Evolutionary conservation across 2,113 vertebrate species (phyloP), one percentile per base, ranked within the genome.

Genomic region (Nyctibius bracteatus): DNA sequence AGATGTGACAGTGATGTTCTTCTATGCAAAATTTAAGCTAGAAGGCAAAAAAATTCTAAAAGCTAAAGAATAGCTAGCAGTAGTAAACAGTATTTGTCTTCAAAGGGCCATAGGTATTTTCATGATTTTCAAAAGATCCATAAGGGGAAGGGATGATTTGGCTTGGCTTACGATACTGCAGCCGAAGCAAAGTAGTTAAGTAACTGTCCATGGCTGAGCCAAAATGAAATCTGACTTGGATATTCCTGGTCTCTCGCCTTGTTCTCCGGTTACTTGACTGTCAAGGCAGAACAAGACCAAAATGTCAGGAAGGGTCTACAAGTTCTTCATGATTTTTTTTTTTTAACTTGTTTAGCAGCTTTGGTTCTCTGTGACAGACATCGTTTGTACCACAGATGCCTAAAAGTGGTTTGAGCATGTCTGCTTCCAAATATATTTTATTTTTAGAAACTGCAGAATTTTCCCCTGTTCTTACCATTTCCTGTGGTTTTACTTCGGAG

Each of bases 371-470:
- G 68, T 17, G 24, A 85, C 49, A 80, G 90, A 65, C 70, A 59
- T 33, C 0, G 0, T 57, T 95, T 90, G 47, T 94, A 71, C 68
- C 65, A 37, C 22, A 37, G 43, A 86, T 73, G 37, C 25, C 21
- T 81, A 52, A 46, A 96, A 93, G 59, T 63, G 35, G 55, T 67
- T 80, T 86, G 49, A 90, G 65, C 22, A 9, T 83, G 83, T 91
- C 68, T 94, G 68, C 88, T 81, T 92, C 82, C 82, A 79, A 86
- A 81, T 71, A 55, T 12, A 65, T 84, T 93, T 79, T 89, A 91
- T 92, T 92, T 94, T 92, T 94, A 89, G 81, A 91, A 94, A 46
- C 70, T 94, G 67, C n/a, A 91, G 44, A 87, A 72, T 91, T 96
- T 95, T 90, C 61, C 55, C 86, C 72, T 79, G 30, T 72, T 89